A percentile compares a stretch with the other conserved stretches of the same genome.
These are phyloP conservation scores for Monoplex corrugatus DNA, from an alignment of 2,888 invertebrate species.

Conservation along the genomic window DNA sequence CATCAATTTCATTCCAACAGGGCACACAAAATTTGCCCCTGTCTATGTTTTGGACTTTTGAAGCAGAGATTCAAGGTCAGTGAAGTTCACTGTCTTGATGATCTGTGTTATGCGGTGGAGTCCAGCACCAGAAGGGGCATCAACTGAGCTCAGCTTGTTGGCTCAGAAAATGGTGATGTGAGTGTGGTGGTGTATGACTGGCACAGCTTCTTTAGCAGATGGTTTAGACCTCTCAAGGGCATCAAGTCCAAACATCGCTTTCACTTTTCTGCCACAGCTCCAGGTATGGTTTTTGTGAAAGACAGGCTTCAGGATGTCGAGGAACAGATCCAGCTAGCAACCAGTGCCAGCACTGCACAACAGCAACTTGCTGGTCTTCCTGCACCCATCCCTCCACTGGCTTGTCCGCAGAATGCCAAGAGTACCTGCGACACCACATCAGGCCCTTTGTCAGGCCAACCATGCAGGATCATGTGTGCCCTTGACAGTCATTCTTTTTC, in stretches of 20 bases:
- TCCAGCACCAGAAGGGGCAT: conserved; percentile 44
- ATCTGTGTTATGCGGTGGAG: conserved; percentile 47
- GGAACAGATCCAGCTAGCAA: neutral
- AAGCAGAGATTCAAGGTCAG: conserved; percentile 48
- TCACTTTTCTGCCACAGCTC: neutral
- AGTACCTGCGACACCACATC: neutral
- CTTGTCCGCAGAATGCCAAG: neutral
- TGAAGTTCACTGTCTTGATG: conserved; percentile 51
- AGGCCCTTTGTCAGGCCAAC: neutral
- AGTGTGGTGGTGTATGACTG: neutral
- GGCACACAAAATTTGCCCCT: too few species aligned
- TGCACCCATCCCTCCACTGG: neutral
- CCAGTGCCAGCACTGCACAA: neutral
- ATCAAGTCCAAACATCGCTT: neutral
- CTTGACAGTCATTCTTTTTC: neutral
- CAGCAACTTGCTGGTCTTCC: neutral
- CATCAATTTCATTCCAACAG: conserved; percentile 43
- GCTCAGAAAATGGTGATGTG: neutral
- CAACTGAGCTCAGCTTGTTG: conserved; percentile 54
- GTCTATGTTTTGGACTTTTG: conserved; percentile 57
- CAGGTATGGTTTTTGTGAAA: neutral
- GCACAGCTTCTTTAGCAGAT: neutral
- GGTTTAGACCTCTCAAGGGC: neutral
- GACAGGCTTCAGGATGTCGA: neutral
- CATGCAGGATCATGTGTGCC: neutral